Evolutionary conservation across 2,888 invertebrate genomes (phyloP), one percentile per base, ranked within the genome.

Genomic region (Zele albiditarsus): DNA sequence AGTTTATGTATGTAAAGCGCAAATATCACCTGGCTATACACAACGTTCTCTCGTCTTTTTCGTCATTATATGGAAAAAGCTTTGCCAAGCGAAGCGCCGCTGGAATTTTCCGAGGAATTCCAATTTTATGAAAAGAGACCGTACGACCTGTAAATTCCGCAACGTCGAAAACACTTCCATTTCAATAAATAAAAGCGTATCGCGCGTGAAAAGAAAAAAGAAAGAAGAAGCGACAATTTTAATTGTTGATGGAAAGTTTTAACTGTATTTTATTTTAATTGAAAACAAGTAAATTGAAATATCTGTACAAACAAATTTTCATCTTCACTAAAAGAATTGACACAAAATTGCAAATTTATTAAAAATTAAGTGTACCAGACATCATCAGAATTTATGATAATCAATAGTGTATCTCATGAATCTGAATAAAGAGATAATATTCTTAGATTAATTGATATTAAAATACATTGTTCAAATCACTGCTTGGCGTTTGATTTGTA

Each of bases 71-170:
- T n/a, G 31, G 60, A 72, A 65, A 42, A 49, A 38, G 42, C 60
- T 63, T 27, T 2, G 14, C 23, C 20, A 23, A 33, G 23, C 33
- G 58, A 16, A 67, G 60, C 57, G 53, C 63, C 68, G 60, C 53
- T 76, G 81, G 80, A 81, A 81, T 82, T 80, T 80, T 80, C 79
- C 77, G 78, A 80, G 81, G 81, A 82, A 82, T 82, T 82, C 78
- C 81, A 81, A 81, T 81, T 81, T 81, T 81, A 80, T 79, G 79
- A 79, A 78, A 76, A n/a, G 72, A 53, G 58, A 74, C 62, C 33
- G 23, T 14, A 3, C 62, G 23, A 27, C 25, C n/a, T 70, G 42
- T 58, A 72, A 53, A 31, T 25, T 49, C 42, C 73, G 27, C 33
- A 42, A 28, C 23, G 53, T 28, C 49, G 60, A 12, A 49, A 66